Percentiles rank a stretch among this genome's conserved stretches.
phyloP scores from a whole-genome alignment of 2,113 vertebrate genomes.

The Motacilla alba region DNA sequence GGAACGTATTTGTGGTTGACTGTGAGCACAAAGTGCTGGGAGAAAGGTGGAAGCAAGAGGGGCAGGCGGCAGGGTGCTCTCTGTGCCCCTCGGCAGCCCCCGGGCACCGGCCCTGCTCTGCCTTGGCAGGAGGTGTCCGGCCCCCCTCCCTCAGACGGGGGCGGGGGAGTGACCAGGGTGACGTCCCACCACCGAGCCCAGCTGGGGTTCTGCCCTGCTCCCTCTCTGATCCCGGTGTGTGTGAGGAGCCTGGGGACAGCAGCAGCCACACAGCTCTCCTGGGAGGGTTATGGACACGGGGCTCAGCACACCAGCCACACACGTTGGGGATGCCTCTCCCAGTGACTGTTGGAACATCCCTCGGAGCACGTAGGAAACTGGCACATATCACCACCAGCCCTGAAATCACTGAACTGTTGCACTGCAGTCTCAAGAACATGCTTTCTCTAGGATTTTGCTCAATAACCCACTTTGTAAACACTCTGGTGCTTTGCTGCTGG shows the following conservation, averaged over 20 bases:
- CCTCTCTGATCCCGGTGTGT: rapidly evolving
- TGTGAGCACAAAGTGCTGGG: rapidly evolving
- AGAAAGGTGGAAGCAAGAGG: neutral
- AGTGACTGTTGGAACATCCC: rapidly evolving
- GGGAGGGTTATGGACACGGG: rapidly evolving
- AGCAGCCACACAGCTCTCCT: neutral
- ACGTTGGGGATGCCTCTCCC: rapidly evolving
- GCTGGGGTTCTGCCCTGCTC: neutral
- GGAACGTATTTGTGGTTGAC: rapidly evolving
- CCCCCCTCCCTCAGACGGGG: rapidly evolving
- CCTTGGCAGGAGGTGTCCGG: rapidly evolving
- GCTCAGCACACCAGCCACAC: neutral
- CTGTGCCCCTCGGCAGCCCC: neutral
- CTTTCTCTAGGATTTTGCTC: neutral
- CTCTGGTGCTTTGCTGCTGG: neutral
- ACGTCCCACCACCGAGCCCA: rapidly evolving
- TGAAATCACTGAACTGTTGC: neutral
- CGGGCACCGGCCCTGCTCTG: rapidly evolving
- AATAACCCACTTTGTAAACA: neutral
- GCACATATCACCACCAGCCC: neutral
- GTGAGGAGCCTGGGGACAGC: rapidly evolving
- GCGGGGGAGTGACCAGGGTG: rapidly evolving
- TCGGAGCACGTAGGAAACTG: rapidly evolving
- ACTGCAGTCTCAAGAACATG: neutral
- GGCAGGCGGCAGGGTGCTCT: rapidly evolving